A percentile compares a stretch with the other conserved stretches of the same genome.
Conservation (phyloP, 2,888 invertebrate species). For the Mythimna impura region DNA sequence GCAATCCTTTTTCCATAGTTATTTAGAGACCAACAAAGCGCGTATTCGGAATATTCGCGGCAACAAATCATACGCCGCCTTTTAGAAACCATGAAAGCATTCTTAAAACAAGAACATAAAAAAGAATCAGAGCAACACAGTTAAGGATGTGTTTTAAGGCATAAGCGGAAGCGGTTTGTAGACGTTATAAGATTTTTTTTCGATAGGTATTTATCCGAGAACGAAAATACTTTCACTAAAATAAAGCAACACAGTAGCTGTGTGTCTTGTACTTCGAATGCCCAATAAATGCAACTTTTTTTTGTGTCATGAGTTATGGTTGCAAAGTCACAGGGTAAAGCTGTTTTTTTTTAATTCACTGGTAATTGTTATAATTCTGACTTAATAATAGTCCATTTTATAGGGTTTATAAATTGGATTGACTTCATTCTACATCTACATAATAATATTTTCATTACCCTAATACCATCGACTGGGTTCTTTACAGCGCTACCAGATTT, state of each 20-base stretch:
- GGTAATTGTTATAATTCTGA: not conserved
- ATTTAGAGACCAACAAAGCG: constrained; percentile 66
- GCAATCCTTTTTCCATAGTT: constrained; percentile 59
- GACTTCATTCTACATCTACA: not conserved
- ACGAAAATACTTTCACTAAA: too few species aligned
- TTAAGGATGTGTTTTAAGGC: constrained; percentile 46
- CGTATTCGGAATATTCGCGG: constrained; percentile 80
- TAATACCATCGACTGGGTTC: not conserved
- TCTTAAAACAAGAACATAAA: constrained; percentile 79
- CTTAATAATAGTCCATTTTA: not conserved
- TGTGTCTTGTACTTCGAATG: too few species aligned
- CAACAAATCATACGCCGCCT: constrained; percentile 85
- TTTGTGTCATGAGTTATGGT: too few species aligned
- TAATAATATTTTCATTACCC: not conserved
- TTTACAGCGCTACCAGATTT: not conserved
- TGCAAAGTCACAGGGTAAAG: not conserved
- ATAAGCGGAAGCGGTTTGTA: constrained; percentile 49
- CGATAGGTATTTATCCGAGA: too few species aligned
- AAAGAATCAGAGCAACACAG: constrained; percentile 71
- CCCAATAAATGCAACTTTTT: too few species aligned
- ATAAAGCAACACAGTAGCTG: too few species aligned
- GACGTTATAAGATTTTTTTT: too few species aligned
- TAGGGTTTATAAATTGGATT: not conserved
- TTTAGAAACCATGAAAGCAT: constrained; percentile 84
- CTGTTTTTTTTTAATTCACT: not conserved